phyloP scores from a whole-genome alignment of 2,797 vertebrate species.

The Allochrocebus solatus region DNA sequence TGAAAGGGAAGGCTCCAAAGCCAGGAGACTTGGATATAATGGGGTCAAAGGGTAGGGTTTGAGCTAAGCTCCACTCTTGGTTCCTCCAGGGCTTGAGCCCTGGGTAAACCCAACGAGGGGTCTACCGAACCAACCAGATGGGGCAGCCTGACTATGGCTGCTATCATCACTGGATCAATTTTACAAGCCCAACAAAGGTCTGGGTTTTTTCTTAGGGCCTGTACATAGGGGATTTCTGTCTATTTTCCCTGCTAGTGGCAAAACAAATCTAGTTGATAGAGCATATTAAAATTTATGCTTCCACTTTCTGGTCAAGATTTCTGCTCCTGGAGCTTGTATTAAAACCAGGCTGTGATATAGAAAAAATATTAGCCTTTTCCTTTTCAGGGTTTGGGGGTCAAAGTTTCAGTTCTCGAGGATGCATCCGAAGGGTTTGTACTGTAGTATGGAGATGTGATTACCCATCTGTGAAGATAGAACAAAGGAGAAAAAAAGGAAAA shows the following conservation, averaged over 20 bases:
- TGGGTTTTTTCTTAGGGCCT: background rate
- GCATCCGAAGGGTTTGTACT: background rate
- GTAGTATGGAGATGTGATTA: background rate
- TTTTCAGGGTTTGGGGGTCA: background rate
- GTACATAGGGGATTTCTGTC: background rate
- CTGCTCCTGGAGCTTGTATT: background rate
- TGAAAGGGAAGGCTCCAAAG: background rate
- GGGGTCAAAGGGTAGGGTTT: background rate
- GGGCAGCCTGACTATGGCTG: background rate
- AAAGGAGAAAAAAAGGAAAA: background rate
- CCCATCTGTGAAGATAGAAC: background rate
- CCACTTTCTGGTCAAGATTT: background rate
- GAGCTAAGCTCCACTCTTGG: background rate
- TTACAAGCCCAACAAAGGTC: background rate
- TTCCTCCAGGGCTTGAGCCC: background rate
- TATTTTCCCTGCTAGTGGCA: background rate
- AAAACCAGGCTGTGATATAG: background rate
- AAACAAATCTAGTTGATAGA: background rate
- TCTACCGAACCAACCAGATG: background rate
- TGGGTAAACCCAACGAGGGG: background rate
- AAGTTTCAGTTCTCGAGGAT: background rate
- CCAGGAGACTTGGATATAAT: background rate
- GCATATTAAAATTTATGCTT: background rate
- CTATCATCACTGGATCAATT: background rate
- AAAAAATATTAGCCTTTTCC: background rate